These are phyloP conservation scores for Rhinopomastus cyanomelas DNA, from an alignment of 2,113 vertebrate genomes.

Conservation along the genomic window DNA sequence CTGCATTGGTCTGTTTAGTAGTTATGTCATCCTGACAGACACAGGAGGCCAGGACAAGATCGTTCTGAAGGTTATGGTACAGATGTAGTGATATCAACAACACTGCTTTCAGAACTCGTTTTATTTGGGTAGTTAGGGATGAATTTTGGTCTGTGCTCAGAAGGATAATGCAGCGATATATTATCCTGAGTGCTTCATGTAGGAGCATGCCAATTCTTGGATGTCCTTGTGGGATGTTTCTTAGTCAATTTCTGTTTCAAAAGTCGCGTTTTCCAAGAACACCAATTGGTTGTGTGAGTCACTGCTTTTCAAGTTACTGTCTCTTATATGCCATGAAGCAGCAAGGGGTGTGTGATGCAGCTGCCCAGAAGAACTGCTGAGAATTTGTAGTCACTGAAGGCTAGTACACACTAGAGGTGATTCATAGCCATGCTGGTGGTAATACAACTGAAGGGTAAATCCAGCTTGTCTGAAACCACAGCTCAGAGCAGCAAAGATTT, in stretches of 20 bases:
- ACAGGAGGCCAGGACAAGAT: background rate
- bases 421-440: background rate
- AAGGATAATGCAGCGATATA: background rate
- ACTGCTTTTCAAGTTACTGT: background rate
- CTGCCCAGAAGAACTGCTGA: background rate
- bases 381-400: background rate
- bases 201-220: constrained; percentile 23
- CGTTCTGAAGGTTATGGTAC: background rate
- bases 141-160: background rate
- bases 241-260: constrained; percentile 10
- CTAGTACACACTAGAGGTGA: background rate
- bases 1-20: background rate
- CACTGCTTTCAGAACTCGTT: background rate
- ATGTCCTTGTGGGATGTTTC: background rate
- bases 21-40: background rate
- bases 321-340: background rate
- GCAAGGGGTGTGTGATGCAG: background rate
- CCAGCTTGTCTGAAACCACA: background rate
- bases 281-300: background rate
- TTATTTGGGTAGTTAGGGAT: background rate
- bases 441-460: background rate
- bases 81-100: background rate
- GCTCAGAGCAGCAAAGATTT: background rate
- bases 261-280: constrained; percentile 20
- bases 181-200: background rate